Evolutionary conservation across 2,888 invertebrate species (phyloP), one percentile per base, ranked within the genome.

Genomic region (Anagyrus pseudococci): DNA sequence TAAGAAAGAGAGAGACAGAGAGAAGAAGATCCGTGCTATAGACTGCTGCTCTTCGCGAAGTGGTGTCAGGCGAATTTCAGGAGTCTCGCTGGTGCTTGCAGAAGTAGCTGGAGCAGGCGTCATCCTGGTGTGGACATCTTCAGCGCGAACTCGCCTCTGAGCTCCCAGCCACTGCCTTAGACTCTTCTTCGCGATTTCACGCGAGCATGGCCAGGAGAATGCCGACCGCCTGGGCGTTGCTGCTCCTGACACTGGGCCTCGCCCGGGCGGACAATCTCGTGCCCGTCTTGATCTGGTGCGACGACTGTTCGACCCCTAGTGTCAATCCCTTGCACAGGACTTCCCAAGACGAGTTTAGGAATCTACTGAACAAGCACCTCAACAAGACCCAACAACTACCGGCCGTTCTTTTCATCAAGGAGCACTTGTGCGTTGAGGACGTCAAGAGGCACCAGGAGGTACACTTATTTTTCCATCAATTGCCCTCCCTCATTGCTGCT

Each of bases 281-380:
- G 41, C 88, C 88, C 67, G 86, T 86, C 49, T 83, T 85, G 68
- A 70, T 88, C 64, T 88, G 87, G 87, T 86, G 85, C 29, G 81
- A 83, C 19, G 64, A 47, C 47, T 62, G 64, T 22, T 37, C 58
- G 19, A 48, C 25, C 52, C 58, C 33, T 41, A 54, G 65, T 29
- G 69, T 69, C 3, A 74, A 75, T 68, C 76, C 77, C 7, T 67
- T 86, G 2, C 67, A 72, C 8, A 79, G 75, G 55, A 72, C 82
- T 0, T 69, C 78, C 0, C 68, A 74, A 13, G 62, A 71, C 0
- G 81, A 84, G 57, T 85, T 85, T 68, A 74, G 76, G 25, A 69
- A 64, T 17, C 72, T 82, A 25, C 57, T 86, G 6, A 71, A 77
- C 44, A 73, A 82, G 40, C 82, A 82, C 69, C 70, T 84, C 4